These are phyloP conservation scores for Diaprepes abbreviatus DNA, from an alignment of 2,888 invertebrate genomes.

Conservation along the genomic window DNA sequence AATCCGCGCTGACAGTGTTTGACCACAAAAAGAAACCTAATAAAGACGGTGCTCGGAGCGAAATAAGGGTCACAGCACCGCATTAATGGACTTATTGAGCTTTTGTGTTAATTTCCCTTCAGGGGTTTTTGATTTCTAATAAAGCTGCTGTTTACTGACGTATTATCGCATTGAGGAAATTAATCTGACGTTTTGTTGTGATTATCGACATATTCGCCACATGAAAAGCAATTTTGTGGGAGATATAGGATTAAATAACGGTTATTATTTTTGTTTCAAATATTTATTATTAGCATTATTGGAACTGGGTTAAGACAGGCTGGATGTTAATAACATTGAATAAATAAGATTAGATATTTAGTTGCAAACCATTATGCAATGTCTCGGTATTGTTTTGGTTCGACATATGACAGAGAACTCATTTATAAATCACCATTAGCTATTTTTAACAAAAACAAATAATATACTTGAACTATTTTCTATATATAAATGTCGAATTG, in stretches of 20 bases:
- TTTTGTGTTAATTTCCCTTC: constrained; percentile 28
- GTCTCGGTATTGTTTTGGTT: too few relatives aligned
- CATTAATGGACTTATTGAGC: constrained; percentile 24
- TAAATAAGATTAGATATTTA: too few relatives aligned
- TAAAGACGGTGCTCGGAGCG: constrained; percentile 6
- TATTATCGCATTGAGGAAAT: constrained; percentile 17
- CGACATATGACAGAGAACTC: too few relatives aligned
- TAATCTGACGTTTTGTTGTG: constrained; percentile 11
- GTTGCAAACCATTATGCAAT: too few relatives aligned
- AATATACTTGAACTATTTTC: too few relatives aligned
- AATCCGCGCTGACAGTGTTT: constrained; percentile 1
- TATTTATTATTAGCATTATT: too few relatives aligned
- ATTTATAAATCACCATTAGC: too few relatives aligned
- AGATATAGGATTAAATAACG: background rate
- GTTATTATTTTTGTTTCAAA: background rate
- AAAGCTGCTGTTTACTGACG: constrained; percentile 6
- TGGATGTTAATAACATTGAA: too few relatives aligned
- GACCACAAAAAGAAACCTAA: constrained; percentile 20
- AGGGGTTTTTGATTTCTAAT: constrained; percentile 19
- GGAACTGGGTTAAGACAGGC: too few relatives aligned
- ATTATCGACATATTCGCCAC: background rate
- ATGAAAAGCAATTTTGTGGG: background rate
- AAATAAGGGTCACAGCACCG: constrained; percentile 13
- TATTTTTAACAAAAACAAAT: too few relatives aligned
- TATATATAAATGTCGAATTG: too few relatives aligned